phyloP scores from a whole-genome alignment of 2,113 vertebrate genomes.

The Nothoprocta perdicaria region DNA sequence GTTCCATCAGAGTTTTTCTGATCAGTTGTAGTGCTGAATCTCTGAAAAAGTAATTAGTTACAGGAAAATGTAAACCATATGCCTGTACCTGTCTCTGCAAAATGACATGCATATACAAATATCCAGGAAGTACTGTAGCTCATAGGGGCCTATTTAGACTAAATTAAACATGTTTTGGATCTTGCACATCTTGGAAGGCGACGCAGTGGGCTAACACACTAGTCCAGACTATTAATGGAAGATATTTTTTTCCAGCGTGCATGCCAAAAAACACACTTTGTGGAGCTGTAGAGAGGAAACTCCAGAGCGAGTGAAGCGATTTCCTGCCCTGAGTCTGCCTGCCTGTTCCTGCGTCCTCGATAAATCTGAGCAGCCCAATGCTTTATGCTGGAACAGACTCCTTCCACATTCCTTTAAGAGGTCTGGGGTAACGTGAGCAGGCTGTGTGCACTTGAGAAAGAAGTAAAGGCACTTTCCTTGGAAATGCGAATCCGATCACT shows the following conservation, averaged over 20 bases:
- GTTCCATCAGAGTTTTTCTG: neutral
- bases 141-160: slow-evolving; percentile 8
- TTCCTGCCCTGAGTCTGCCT: slow-evolving; percentile 22
- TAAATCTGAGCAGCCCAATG: slow-evolving; percentile 14
- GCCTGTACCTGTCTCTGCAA: slow-evolving; percentile 37
- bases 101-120: neutral
- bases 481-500: neutral
- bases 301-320: slow-evolving; percentile 14
- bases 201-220: neutral
- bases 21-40: neutral
- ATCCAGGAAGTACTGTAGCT: slow-evolving; percentile 26
- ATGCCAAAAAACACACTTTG: slow-evolving; percentile 35
- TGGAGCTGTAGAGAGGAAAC: slow-evolving; percentile 33
- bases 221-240: slow-evolving; percentile 43
- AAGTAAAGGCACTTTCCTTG: neutral
- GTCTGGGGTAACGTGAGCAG: neutral
- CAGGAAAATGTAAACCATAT: slow-evolving; percentile 38
- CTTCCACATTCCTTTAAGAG: neutral
- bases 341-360: slow-evolving; percentile 30
- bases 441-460: slow-evolving; percentile 10
- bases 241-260: slow-evolving; percentile 32
- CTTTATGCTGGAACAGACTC: neutral
- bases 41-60: slow-evolving; percentile 26
- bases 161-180: slow-evolving; percentile 40
- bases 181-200: slow-evolving; percentile 28